Conservation (phyloP, 2,113 vertebrate species). For the Cheirogaleus medius region DNA sequence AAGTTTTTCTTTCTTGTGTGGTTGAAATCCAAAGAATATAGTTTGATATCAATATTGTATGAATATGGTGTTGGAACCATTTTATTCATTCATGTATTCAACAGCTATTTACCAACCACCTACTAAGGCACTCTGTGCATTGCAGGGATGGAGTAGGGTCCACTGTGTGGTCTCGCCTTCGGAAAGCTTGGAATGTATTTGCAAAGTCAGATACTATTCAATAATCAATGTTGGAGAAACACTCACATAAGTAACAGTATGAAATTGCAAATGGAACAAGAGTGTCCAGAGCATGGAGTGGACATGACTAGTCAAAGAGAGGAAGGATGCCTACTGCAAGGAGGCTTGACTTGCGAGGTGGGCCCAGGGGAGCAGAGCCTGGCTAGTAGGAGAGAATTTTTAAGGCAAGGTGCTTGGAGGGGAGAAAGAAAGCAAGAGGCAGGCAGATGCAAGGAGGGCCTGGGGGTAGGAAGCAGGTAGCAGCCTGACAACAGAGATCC, state of each 20-base stretch:
- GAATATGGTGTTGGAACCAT: background rate
- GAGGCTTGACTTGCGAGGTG: background rate
- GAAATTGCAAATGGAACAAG: background rate
- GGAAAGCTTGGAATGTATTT: background rate
- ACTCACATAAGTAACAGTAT: accelerated
- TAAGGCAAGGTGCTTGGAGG: background rate
- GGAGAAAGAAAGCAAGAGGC: background rate
- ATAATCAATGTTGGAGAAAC: no score
- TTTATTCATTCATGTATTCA: background rate
- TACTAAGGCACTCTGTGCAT: background rate
- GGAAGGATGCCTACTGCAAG: no score
- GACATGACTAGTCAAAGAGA: background rate
- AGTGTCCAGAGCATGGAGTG: background rate
- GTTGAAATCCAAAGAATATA: background rate
- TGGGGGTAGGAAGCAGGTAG: background rate
- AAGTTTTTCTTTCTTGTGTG: background rate
- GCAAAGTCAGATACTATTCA: background rate
- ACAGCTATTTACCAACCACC: background rate
- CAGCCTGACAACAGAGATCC: accelerated
- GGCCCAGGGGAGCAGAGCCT: background rate
- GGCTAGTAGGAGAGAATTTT: no score
- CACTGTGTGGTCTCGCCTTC: accelerated
- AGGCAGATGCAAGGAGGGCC: no score
- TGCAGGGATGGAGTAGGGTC: accelerated
- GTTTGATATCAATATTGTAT: no score